These are phyloP conservation scores for Petrolisthes manimaculis DNA, from an alignment of 2,888 invertebrate genomes.

Conservation along the genomic window DNA sequence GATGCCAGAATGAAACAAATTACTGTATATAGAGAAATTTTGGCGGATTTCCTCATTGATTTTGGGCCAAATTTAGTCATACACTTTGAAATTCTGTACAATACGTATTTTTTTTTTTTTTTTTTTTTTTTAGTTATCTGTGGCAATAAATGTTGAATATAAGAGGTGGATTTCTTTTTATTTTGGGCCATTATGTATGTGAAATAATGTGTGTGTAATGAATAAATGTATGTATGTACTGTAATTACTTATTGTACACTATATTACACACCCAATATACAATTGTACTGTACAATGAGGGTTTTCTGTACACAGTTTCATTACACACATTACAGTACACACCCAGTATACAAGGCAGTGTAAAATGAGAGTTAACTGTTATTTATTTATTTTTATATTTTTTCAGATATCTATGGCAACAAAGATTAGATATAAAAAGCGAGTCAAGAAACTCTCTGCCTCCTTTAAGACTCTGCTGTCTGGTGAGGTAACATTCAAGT, in stretches of 20 bases:
- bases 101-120: neutral
- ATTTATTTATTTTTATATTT: neutral
- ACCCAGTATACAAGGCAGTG: no score
- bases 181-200: neutral
- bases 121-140: neutral
- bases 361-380: no score
- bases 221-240: no score
- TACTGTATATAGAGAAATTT: no score
- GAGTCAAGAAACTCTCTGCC: neutral
- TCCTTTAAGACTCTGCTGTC: slow-evolving; percentile 29
- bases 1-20: no score
- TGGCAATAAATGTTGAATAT: neutral
- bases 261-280: no score
- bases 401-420: slow-evolving; percentile 19
- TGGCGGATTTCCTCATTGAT: no score
- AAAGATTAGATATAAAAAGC: slow-evolving; percentile 8
- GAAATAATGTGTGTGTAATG: neutral
- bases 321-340: no score
- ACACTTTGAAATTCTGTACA: neutral
- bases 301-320: no score
- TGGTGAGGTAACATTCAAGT: slow-evolving; percentile 35
- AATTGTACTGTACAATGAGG: no score
- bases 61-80: no score
- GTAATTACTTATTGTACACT: no score
- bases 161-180: neutral